phyloP scores from a whole-genome alignment of 92 coral and sea anemone genomes.

The Bergia puertoricense region DNA sequence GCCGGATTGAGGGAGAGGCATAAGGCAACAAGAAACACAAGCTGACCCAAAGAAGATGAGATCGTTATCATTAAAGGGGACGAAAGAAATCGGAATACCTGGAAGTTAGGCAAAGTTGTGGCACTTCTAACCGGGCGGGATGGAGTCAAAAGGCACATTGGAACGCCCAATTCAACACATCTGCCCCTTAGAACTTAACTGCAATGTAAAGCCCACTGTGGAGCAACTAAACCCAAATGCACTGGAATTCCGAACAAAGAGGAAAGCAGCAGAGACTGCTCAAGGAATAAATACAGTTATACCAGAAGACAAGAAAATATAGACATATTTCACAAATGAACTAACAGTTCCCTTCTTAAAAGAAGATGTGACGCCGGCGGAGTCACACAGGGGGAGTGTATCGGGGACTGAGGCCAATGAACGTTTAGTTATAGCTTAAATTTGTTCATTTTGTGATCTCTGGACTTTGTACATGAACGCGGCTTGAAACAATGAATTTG shows the following conservation, averaged over 20 bases:
- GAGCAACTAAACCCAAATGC: background rate
- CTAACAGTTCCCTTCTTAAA: no score
- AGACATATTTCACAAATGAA: no score
- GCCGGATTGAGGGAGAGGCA: conserved; percentile 32
- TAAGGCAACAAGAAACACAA: conserved; percentile 26
- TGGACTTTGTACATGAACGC: no score
- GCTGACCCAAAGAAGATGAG: conserved; percentile 30
- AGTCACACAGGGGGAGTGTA: background rate
- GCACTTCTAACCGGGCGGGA: conserved; percentile 22
- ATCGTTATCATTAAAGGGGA: conserved; percentile 37
- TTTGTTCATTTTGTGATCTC: no score
- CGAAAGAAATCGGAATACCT: conserved; percentile 32
- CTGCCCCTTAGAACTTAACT: conserved; percentile 38
- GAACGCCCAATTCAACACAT: conserved; percentile 42
- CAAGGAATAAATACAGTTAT: background rate
- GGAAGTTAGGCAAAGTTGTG: background rate
- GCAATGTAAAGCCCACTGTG: background rate
- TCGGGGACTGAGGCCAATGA: no score
- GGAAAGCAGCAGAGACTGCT: background rate
- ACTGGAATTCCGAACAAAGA: background rate
- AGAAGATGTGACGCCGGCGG: background rate
- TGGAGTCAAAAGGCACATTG: conserved; percentile 25
- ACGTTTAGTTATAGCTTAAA: no score
- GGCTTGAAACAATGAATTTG: no score
- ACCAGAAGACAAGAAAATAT: background rate